Conservation (phyloP, 2,797 vertebrate species). For the Xiphorhynchus erythropygius region DNA sequence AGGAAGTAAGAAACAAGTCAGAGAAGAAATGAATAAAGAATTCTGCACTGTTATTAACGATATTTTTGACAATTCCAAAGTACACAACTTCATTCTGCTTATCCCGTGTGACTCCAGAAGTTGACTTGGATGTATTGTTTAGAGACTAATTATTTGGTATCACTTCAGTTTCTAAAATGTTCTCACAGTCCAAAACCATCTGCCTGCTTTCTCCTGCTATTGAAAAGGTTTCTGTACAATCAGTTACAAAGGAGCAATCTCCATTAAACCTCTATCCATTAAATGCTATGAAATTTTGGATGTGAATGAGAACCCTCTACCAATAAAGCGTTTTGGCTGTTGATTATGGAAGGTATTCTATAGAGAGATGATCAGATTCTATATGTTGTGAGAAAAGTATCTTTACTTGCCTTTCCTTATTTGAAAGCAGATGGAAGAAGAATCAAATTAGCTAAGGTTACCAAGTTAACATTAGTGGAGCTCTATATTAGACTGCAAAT, state of each 20-base stretch:
- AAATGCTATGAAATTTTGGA: neutral
- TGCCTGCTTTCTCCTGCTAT: neutral
- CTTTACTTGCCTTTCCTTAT: neutral
- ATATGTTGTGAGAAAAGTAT: neutral
- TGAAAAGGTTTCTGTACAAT: neutral
- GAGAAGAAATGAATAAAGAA: neutral
- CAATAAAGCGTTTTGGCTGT: neutral
- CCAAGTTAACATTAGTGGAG: neutral
- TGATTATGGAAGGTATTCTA: neutral
- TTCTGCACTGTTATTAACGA: neutral
- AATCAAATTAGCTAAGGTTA: neutral
- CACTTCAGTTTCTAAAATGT: neutral
- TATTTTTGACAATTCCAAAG: neutral
- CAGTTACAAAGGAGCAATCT: neutral
- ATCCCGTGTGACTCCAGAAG: neutral
- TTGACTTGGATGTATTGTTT: neutral
- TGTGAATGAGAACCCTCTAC: neutral
- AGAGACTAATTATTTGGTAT: neutral
- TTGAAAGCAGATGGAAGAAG: neutral
- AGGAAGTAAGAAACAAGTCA: neutral
- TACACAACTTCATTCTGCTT: neutral
- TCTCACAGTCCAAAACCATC: neutral
- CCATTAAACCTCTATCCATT: neutral
- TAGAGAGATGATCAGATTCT: neutral
- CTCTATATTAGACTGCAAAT: neutral